Percentiles rank a stretch among this genome's conserved stretches.
phyloP scores from a whole-genome alignment of 2,888 invertebrate genomes.

The Tuberolachnus salignus region DNA sequence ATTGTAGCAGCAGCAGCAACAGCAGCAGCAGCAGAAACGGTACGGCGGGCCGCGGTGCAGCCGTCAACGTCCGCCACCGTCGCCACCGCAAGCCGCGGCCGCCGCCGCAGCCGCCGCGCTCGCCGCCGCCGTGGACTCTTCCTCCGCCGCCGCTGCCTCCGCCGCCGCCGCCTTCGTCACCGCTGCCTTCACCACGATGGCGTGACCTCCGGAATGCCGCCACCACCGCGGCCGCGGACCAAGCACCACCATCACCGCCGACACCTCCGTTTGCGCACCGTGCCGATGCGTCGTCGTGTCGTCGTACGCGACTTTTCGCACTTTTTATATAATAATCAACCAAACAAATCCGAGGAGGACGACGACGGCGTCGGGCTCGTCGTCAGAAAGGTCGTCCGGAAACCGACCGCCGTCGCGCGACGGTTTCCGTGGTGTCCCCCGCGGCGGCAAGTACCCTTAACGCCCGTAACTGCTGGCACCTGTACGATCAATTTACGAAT shows the following conservation, averaged over 20 bases:
- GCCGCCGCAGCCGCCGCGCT: conserved; percentile 19
- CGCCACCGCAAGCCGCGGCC: conserved; percentile 33
- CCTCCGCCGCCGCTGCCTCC: neutral
- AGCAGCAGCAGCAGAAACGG: conserved; percentile 10
- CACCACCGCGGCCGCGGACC: conserved; percentile 19
- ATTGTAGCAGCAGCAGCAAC: neutral
- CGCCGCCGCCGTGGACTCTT: neutral
- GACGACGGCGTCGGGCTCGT: neutral
- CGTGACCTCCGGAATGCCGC: conserved; percentile 34
- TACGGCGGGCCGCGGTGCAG: conserved; percentile 52
- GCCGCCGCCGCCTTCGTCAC: neutral
- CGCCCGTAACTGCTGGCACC: neutral
- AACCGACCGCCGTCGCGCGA: neutral
- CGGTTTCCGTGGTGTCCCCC: conserved; percentile 9
- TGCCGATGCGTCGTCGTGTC: neutral
- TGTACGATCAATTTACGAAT: neutral
- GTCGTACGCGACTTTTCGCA: conserved; percentile 26
- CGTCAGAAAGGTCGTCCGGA: neutral
- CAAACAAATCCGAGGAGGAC: no score
- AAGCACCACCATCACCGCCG: conserved; percentile 24
- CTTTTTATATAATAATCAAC: neutral
- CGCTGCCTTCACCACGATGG: neutral
- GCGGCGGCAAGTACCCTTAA: neutral
- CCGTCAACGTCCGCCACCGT: conserved; percentile 46
- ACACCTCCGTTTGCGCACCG: neutral